phyloP scores from a whole-genome alignment of 2,113 vertebrate genomes.

The Entosphenus tridentatus region DNA sequence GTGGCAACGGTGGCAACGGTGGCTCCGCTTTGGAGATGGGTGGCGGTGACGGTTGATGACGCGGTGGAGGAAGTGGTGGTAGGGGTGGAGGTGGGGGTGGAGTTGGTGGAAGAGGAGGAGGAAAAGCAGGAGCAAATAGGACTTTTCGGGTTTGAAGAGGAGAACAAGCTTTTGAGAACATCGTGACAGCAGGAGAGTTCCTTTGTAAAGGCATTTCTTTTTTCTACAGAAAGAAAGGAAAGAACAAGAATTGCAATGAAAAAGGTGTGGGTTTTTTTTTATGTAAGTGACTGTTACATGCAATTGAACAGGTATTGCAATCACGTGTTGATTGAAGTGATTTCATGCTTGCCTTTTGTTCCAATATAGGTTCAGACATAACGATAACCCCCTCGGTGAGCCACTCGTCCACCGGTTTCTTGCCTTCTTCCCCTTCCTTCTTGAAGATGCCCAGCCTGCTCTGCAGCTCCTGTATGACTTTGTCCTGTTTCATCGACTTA shows the following conservation, averaged over 20 bases:
- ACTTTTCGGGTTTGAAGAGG: not conserved
- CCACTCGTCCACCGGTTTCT: conserved; percentile 44
- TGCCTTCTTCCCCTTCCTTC: conserved; percentile 19
- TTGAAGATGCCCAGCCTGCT: conserved; percentile 55
- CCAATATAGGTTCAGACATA: conserved; percentile 36
- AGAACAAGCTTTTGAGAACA: not conserved
- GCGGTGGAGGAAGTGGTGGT: not conserved
- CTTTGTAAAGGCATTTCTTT: not conserved
- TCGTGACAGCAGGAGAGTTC: not conserved
- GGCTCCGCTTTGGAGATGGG: no score
- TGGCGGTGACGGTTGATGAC: no score
- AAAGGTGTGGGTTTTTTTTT: not conserved
- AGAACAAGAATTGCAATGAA: not conserved
- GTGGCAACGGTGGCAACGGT: no score
- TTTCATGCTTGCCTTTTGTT: not conserved
- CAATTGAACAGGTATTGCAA: no score
- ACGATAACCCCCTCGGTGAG: conserved; percentile 51
- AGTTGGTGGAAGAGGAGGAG: not conserved
- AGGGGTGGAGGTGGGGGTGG: conserved; percentile 5
- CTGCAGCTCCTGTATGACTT: conserved; percentile 62
- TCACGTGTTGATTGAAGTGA: no score
- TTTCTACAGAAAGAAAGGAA: not conserved
- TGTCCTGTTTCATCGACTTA: conserved; percentile 63
- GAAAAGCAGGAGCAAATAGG: not conserved
- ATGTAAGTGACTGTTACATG: no score